phyloP scores from a whole-genome alignment of 2,797 vertebrate genomes.

The Steatocranus sp. region DNA sequence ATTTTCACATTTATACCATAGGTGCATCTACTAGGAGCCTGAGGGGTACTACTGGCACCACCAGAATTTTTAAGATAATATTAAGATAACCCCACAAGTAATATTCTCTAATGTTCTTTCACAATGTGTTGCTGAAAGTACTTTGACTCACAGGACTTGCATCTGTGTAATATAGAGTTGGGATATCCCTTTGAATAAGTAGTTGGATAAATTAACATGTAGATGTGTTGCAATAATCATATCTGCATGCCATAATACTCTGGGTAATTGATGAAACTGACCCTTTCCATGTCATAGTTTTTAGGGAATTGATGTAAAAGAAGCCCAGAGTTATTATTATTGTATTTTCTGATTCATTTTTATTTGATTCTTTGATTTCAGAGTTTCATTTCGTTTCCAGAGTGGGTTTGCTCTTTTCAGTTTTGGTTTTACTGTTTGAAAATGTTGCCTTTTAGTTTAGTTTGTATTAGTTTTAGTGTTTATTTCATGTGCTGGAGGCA shows the following conservation, averaged over 20 bases:
- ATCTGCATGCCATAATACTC: neutral
- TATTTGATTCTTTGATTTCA: neutral
- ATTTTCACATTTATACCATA: neutral
- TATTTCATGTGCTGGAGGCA: neutral
- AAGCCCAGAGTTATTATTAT: neutral
- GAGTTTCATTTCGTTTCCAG: neutral
- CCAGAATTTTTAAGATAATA: neutral
- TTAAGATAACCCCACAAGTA: neutral
- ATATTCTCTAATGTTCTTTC: neutral
- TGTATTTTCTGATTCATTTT: neutral
- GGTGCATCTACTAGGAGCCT: neutral
- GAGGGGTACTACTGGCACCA: neutral
- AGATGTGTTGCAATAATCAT: neutral
- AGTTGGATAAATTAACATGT: neutral
- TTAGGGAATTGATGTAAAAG: neutral
- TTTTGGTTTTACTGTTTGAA: neutral
- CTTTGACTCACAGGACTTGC: neutral
- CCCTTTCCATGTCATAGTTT: neutral
- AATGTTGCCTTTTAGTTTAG: neutral
- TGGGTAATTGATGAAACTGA: neutral
- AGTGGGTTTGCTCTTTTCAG: neutral
- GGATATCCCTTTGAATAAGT: neutral
- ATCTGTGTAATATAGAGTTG: neutral
- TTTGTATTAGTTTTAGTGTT: neutral
- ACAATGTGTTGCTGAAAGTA: neutral